Evolutionary conservation across 2,113 vertebrate species (phyloP), one percentile per base, ranked within the genome.

Genomic region (Prionailurus viverrinus): DNA sequence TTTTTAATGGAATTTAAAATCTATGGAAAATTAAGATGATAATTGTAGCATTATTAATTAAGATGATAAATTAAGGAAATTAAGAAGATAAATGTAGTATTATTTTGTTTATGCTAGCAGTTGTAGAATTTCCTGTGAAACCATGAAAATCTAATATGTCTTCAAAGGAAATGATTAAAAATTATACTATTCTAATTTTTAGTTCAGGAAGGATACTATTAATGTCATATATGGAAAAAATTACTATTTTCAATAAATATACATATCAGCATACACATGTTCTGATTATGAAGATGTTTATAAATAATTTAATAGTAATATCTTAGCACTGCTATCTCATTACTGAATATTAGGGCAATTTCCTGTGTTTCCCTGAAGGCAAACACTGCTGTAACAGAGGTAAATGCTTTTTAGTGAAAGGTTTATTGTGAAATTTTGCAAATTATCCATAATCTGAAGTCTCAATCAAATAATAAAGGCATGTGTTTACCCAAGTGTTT

Each of bases 261-360:
- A n/a, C 27, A 90, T 87, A 76, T 81, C 31, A 79, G 4, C 7
- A 78, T 91, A 69, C 25, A 33, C 0, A 36, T 61, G 9, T 53
- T 86, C 19, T 86, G 6, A 73, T 86, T 79, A 89, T 74, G 29
- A 89, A 79, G 25, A 45, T 61, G 88, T 86, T 68, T 48, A 85
- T 93, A 76, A 79, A 45, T 84, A 91, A 79, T 78, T 91, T 95
- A 68, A 78, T 66, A 66, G 3, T 31, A 95, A 9, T 79, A 63
- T 55, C 39, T 91, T 92, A 33, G n/a, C 13, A 78, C 8, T 86
- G 8, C 51, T 87, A 65, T 85, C 45, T 79, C 86, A 69, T 92
- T 36, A 39, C 31, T 78, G 39, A 96, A 71, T 87, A 88, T 76
- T 27, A 74, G 1, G 45, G 14, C 0, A 69, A 15, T 93, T 93